Conservation (phyloP, 2,113 vertebrate species). For the Plectropomus leopardus region DNA sequence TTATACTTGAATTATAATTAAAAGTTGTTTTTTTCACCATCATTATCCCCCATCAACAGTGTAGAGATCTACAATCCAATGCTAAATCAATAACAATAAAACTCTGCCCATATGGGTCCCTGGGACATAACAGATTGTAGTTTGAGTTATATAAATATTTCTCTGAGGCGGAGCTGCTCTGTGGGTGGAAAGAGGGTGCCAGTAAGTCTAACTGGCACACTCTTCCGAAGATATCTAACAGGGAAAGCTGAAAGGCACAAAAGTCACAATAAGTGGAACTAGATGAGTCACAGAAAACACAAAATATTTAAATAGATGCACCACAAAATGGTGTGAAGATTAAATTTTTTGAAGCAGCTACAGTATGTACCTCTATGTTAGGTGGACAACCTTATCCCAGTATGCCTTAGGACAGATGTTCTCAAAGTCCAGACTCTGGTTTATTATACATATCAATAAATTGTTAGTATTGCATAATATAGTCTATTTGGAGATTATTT, state of each 20-base stretch:
- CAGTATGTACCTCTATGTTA: not conserved
- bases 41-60: constrained; percentile 19
- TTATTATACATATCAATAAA: too few relatives aligned
- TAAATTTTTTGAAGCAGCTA: not conserved
- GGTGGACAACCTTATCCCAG: not conserved
- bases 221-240: constrained; percentile 16
- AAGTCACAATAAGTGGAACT: constrained; percentile 4
- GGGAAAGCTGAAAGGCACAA: not conserved
- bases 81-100: constrained; percentile 65
- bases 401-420: not conserved
- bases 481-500: too few relatives aligned
- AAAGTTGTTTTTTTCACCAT: constrained; percentile 26
- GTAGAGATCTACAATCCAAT: constrained; percentile 21
- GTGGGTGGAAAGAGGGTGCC: constrained; percentile 45
- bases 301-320: not conserved
- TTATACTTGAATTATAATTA: constrained; percentile 61
- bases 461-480: too few relatives aligned
- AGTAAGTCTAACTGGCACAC: constrained; percentile 26
- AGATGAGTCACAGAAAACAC: constrained; percentile 7
- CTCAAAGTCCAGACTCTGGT: too few relatives aligned
- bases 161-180: constrained; percentile 43
- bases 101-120: constrained; percentile 49
- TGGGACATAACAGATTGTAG: constrained; percentile 60
- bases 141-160: constrained; percentile 58
- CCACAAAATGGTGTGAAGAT: not conserved